Conservation (phyloP, 2,113 vertebrate genomes). For the Cavia aperea region DNA sequence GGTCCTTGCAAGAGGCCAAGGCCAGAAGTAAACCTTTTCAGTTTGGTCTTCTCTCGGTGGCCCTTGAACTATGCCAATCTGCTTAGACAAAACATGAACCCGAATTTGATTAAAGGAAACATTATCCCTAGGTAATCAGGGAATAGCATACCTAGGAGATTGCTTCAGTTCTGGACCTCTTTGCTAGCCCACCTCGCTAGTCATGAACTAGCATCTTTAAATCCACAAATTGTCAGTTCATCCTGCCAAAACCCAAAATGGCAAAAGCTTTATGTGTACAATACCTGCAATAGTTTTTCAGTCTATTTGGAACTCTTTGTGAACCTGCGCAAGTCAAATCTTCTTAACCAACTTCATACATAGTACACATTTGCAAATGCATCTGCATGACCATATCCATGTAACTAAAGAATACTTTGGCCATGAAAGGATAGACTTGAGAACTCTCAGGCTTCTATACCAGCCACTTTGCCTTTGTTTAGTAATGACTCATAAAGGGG, state of each 20-base stretch:
- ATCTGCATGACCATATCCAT: neutral
- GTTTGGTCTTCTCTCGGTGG: neutral
- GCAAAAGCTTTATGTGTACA: neutral
- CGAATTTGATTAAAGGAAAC: neutral
- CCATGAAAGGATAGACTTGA: constrained; percentile 23
- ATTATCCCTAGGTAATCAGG: neutral
- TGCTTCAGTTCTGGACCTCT: neutral
- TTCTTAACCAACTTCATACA: neutral
- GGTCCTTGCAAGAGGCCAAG: neutral
- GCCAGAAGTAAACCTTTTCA: neutral
- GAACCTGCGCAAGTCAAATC: neutral
- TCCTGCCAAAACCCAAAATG: neutral
- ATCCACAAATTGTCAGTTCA: neutral
- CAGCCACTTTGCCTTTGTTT: neutral
- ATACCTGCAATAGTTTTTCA: neutral
- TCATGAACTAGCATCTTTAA: neutral
- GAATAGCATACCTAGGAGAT: neutral
- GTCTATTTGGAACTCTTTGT: constrained; percentile 18
- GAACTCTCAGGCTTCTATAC: neutral
- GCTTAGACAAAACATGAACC: neutral
- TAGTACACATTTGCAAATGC: neutral
- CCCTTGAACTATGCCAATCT: neutral
- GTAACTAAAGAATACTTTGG: constrained; percentile 35
- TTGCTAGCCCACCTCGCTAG: neutral
- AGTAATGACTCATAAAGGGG: constrained; percentile 1